A percentile compares a stretch with the other conserved stretches of the same genome.
phyloP scores from a whole-genome alignment of 1,140 invertebrate species.

The Saccostrea echinata region DNA sequence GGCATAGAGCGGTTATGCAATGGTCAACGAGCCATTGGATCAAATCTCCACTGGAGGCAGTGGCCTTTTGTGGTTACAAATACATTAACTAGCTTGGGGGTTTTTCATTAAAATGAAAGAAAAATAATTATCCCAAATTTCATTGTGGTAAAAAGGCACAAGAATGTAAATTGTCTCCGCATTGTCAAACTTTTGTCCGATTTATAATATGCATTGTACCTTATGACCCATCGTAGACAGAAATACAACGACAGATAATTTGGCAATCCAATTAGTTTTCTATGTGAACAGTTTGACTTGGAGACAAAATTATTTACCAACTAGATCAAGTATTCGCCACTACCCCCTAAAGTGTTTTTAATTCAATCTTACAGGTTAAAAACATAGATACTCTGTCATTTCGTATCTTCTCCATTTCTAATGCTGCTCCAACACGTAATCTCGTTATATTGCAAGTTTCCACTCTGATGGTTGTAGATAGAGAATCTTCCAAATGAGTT shows the following conservation, averaged over 20 bases:
- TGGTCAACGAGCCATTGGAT: neutral
- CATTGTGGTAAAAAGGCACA: constrained; percentile 12
- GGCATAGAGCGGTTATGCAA: neutral
- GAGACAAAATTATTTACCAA: constrained; percentile 6
- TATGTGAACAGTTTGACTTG: neutral
- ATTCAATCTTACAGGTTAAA: neutral
- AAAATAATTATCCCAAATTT: constrained; percentile 31
- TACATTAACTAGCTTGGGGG: constrained; percentile 28
- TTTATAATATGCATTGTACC: constrained; percentile 37
- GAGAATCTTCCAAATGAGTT: neutral
- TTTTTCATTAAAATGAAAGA: neutral
- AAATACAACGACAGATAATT: constrained; percentile 21
- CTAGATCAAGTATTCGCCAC: neutral
- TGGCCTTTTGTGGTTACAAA: constrained; percentile 10
- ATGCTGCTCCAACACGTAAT: neutral
- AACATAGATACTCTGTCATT: constrained; percentile 23
- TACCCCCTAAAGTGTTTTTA: constrained; percentile 26
- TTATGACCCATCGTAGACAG: neutral
- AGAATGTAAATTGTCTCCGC: constrained; percentile 27
- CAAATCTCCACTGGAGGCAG: constrained; percentile 12
- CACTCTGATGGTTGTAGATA: no score
- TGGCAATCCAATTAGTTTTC: constrained; percentile 13
- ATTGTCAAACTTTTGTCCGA: constrained; percentile 22
- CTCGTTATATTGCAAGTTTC: no score
- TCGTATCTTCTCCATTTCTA: neutral